Conservation (phyloP, 2,888 invertebrate species). For the Eilema caniola region DNA sequence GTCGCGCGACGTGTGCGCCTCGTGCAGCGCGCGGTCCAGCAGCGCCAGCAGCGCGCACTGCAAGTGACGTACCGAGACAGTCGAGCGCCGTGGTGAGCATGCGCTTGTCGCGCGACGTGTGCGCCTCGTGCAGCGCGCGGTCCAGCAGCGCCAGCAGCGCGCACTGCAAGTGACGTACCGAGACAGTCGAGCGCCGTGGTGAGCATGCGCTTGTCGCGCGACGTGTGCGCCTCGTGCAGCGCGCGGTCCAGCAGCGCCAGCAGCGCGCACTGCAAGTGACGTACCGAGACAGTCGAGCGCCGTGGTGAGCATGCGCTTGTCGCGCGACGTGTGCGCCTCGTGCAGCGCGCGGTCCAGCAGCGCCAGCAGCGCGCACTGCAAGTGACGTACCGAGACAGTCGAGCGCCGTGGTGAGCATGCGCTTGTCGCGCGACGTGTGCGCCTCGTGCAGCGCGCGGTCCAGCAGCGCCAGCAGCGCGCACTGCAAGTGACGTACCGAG, state of each 20-base stretch:
- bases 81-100: conserved; percentile 91
- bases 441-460: conserved; percentile 64
- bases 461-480: conserved; percentile 74
- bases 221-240: conserved; percentile 56
- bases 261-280: conserved; percentile 80
- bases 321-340: conserved; percentile 56
- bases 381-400: conserved; percentile 89
- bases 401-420: conserved; percentile 90
- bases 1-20: conserved; percentile 66
- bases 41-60: conserved; percentile 78
- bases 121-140: conserved; percentile 63
- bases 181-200: conserved; percentile 92
- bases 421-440: conserved; percentile 74
- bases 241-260: conserved; percentile 64
- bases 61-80: conserved; percentile 88
- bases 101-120: conserved; percentile 75
- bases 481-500: conserved; percentile 87
- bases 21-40: conserved; percentile 64
- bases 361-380: conserved; percentile 78
- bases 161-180: conserved; percentile 84
- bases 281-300: conserved; percentile 92
- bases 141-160: conserved; percentile 72
- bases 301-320: conserved; percentile 89
- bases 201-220: conserved; percentile 85
- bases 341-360: conserved; percentile 66